A percentile compares a stretch with the other conserved stretches of the same genome.
These are phyloP conservation scores for Catharus minimus DNA, from an alignment of 2,113 vertebrate species.

Conservation along the genomic window DNA sequence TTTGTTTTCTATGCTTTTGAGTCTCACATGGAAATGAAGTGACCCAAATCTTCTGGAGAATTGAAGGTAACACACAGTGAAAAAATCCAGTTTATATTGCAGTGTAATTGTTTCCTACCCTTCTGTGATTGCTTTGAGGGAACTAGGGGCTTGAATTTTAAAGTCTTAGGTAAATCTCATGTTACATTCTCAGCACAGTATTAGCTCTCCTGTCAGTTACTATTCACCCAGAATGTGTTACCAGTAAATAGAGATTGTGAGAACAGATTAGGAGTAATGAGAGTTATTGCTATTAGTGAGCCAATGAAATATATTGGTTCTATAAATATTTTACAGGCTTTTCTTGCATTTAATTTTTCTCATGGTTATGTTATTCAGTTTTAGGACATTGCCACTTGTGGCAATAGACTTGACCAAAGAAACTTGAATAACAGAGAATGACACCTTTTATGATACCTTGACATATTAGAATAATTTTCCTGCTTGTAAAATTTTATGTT, in stretches of 20 bases:
- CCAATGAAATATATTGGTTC: background rate
- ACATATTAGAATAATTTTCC: background rate
- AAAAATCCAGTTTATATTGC: background rate
- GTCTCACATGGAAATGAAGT: background rate
- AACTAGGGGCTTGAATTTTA: conserved; percentile 10
- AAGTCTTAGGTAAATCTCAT: background rate
- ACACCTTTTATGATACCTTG: background rate
- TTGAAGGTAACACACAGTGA: background rate
- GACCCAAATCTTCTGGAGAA: background rate
- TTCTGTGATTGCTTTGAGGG: background rate
- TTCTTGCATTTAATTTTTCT: background rate
- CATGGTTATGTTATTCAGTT: background rate
- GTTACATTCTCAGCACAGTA: background rate
- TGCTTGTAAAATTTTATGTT: background rate
- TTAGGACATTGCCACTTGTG: background rate
- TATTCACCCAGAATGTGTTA: background rate
- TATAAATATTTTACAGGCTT: background rate
- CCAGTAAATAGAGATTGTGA: background rate
- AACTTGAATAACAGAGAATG: background rate
- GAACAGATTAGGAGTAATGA: background rate
- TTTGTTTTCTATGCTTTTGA: background rate
- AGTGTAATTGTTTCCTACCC: background rate
- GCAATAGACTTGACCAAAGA: background rate
- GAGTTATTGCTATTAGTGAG: background rate
- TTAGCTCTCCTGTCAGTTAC: background rate